Percentiles rank a stretch among this genome's conserved stretches.
These are phyloP conservation scores for Labrus mixtus DNA, from an alignment of 2,113 vertebrate genomes.

Conservation along the genomic window DNA sequence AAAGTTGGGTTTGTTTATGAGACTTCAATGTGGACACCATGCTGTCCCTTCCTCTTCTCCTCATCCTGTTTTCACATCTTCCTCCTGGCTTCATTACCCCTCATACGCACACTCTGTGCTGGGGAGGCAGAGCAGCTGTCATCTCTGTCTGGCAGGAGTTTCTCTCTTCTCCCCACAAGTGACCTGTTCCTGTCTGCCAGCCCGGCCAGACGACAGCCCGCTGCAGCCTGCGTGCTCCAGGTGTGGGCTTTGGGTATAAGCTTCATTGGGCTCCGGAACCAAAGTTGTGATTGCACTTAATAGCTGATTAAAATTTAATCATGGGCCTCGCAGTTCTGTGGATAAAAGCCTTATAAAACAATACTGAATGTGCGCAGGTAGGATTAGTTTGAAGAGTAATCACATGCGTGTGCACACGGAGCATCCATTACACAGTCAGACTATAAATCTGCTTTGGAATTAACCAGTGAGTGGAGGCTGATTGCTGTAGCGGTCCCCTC, in stretches of 20 bases:
- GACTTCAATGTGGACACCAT: slow-evolving; percentile 10
- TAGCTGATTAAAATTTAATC: slow-evolving; percentile 93
- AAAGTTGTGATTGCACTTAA: slow-evolving; percentile 88
- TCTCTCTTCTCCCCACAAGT: slow-evolving; percentile 46
- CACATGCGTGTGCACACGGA: slow-evolving; percentile 13
- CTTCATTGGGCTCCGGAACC: slow-evolving; percentile 38
- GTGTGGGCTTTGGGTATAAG: slow-evolving; percentile 44
- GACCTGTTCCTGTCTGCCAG: slow-evolving; percentile 55
- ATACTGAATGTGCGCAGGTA: slow-evolving; percentile 19
- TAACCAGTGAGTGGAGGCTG: slow-evolving; percentile 83
- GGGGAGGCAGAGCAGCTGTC: slow-evolving; percentile 69
- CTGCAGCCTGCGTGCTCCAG: slow-evolving; percentile 36
- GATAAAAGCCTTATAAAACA: slow-evolving; percentile 78
- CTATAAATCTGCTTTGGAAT: slow-evolving; percentile 92
- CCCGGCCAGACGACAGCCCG: slow-evolving; percentile 56
- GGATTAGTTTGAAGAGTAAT: slow-evolving; percentile 37
- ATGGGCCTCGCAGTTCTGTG: slow-evolving; percentile 86
- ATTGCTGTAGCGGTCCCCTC: slow-evolving; percentile 89
- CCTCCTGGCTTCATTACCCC: slow-evolving; percentile 55
- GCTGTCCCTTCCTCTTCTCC: slow-evolving; percentile 5
- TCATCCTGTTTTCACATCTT: slow-evolving; percentile 29
- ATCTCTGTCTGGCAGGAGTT: slow-evolving; percentile 55
- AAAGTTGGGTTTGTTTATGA: slow-evolving; percentile 17
- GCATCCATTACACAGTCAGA: slow-evolving; percentile 90
- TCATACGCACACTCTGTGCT: slow-evolving; percentile 45